phyloP scores from a whole-genome alignment of 2,797 vertebrate genomes.

The Uromys caudimaculatus region DNA sequence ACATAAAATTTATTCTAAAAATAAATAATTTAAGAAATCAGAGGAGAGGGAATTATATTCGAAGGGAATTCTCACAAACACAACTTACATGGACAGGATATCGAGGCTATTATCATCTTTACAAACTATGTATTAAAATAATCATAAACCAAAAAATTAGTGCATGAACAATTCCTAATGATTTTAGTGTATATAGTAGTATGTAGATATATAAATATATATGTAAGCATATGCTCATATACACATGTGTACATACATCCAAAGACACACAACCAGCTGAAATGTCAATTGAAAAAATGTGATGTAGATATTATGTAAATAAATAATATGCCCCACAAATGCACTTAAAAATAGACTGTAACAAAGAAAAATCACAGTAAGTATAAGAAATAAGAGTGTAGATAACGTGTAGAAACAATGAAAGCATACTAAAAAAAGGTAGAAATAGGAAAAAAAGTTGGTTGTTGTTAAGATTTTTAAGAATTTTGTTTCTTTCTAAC shows the following conservation, averaged over 20 bases:
- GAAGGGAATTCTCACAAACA: neutral
- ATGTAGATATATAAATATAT: neutral
- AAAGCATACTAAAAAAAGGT: neutral
- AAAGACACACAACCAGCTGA: too few species aligned
- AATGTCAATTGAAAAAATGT: neutral
- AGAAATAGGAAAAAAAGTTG: neutral
- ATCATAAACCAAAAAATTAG: neutral
- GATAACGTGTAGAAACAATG: neutral
- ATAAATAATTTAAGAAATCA: neutral
- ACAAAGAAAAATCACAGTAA: too few species aligned
- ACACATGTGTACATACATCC: fast-evolving
- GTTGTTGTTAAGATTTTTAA: neutral
- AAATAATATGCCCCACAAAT: too few species aligned
- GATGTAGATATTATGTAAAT: neutral
- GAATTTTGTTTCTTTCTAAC: neutral
- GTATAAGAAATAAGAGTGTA: neutral
- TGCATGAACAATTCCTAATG: neutral
- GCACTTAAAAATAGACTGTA: neutral
- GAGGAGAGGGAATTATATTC: neutral
- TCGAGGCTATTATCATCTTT: neutral
- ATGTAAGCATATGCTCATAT: neutral
- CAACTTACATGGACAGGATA: neutral
- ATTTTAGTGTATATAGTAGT: neutral
- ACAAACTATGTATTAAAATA: neutral
- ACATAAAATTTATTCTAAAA: neutral